Base-by-base conservation (phyloP, 1,140 invertebrate genomes). In the Micrasema longulum region DNA sequence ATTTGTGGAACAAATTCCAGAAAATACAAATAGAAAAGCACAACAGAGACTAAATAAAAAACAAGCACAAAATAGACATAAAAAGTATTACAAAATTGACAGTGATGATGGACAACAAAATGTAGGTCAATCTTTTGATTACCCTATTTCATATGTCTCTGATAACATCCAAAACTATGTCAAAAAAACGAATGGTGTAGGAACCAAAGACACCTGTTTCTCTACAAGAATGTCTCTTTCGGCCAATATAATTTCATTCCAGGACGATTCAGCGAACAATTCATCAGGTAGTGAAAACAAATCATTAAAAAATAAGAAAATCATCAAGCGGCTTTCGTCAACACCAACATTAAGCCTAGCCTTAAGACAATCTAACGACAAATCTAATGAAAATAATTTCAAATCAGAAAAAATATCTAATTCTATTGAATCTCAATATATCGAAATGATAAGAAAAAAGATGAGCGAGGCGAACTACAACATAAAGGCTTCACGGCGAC, bases 361-460 rank as follows among this genome's bases (percentile, higher is more conserved):
- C 31, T 45, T 41, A 7, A 55, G 31, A 38, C 47, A 55, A 16
- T 62, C 70, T 2, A 9, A 16, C 10, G 69, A 45, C 38, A 45
- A 53, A 14, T 20, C 64, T 11, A 41, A 62, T 45, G 60, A 72
- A 64, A 53, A 50, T 47, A 55, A 48, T 12, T 70, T 62, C 14
- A 26, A 22, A 43, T 6, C 12, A 5, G 41, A 36, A 60, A 48
- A 68, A 22, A 45, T 62, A 22, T 45, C 36, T 12, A 31, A 18
- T 26, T 45, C 38, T 45, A n/a, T 63, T 22, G 60, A 63, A 12
- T 63, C 60, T 69, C 82, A 85, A 60, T 85, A 85, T 64, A 80
- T 80, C 0, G 82, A 84, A 16, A 77, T 85, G 68, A 76, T 86
- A 31, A 82, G 76, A 62, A 84, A 84, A 66, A 84, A 84, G 76